Base-by-base conservation (phyloP, 2,113 vertebrate species). In the Pitta sordida region DNA sequence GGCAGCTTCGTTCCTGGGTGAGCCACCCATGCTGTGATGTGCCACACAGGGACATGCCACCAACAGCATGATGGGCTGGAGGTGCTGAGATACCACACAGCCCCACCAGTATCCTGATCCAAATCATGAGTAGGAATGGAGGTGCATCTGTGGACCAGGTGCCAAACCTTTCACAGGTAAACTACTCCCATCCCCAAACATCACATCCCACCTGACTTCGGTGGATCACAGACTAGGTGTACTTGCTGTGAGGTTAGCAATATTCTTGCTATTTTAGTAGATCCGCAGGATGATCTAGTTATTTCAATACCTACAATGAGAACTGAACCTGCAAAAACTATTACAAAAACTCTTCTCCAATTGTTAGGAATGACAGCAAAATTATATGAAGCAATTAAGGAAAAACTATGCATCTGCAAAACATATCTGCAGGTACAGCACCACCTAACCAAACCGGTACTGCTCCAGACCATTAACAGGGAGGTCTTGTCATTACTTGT, bases 381-480 rank as follows among this genome's bases (percentile, higher is more conserved):
- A 83, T 21, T 44, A 13, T 34, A 74, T 46, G 27, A 90, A 41
- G 30, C 56, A 75, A 92, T 34, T 65, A 84, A 56, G 62, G 36
- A 56, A 64, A 55, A 93, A 30, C 10, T 73, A 69, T 12, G 36
- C 44, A 81, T 84, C 56, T 84, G 41, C 64, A 64, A 56, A 93
- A 48, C 39, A 13, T 12, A 75, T 34, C 53, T 88, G 74, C 32
- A 74, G 52, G 55, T 53, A 67, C 1, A 4, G 69, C 55, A 82
- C 44, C 55, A 82, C 44, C 91, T 43, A 75, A 84, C 93, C 93
- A 94, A 96, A 95, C 93, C 6, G 1, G 93, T 90, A 91, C 73
- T 21, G 56, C 74, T 87, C 23, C 82, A 85, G 23, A 65, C 27
- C 73, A 68, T 48, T 78, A 62, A 69, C 43, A 81, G 20, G 15